Evolutionary conservation across 1,140 invertebrate genomes (phyloP).

Genomic region (Sinella curviseta): DNA sequence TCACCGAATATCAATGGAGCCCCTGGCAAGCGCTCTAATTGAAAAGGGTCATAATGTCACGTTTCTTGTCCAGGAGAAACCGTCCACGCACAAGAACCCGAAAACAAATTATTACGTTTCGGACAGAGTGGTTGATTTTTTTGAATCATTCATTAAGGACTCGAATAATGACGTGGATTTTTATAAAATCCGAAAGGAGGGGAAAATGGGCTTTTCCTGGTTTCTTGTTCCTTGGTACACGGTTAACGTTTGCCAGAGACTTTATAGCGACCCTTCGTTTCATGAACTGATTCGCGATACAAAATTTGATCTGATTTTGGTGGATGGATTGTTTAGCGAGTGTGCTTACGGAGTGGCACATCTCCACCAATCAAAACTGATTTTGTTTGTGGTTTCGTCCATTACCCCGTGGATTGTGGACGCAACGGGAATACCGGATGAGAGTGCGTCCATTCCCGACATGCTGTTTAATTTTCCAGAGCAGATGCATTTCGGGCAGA

Average conservation of each 20-base stretch:
- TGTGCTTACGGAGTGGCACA: conserved; percentile 31
- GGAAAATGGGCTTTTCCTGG: not conserved
- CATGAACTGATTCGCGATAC: not conserved
- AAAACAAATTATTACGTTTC: not conserved
- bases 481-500: not conserved
- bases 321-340: conserved; percentile 50
- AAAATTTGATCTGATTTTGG: conserved; percentile 50
- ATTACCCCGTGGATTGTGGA: not conserved
- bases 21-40: not conserved
- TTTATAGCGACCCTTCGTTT: not conserved
- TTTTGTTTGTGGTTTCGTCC: not conserved
- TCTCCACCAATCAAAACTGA: not conserved
- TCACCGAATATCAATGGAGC: not conserved
- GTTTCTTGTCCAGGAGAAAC: not conserved
- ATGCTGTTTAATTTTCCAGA: not conserved
- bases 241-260: not conserved
- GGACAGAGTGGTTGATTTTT: not conserved
- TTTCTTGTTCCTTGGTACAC: not conserved
- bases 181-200: not conserved
- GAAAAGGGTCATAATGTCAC: not conserved
- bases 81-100: not conserved
- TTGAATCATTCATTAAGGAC: not conserved
- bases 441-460: not conserved
- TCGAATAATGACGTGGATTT: not conserved
- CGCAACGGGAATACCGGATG: not conserved